Percentiles rank a stretch among this genome's conserved stretches.
Evolutionary conservation across 2,113 vertebrate species (phyloP).

Genomic region (Galemys pyrenaicus): DNA sequence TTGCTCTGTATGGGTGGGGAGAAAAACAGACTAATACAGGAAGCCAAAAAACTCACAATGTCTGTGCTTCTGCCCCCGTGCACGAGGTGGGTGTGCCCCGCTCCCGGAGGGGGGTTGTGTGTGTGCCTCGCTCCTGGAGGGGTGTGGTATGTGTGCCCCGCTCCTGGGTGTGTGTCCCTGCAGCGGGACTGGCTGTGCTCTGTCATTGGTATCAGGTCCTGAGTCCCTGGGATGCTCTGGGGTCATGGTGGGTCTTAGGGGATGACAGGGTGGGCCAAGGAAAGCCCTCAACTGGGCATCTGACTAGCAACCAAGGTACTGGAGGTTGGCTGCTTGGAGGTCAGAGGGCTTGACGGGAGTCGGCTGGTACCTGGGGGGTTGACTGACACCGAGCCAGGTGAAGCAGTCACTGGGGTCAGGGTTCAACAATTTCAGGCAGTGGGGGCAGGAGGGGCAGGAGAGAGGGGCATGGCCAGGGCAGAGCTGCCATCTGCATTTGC

Average conservation of each 20-base stretch:
- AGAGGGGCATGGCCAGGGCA: not conserved
- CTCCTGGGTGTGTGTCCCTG: not conserved
- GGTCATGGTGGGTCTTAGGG: not conserved
- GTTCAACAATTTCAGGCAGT: not conserved
- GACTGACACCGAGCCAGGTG: not conserved
- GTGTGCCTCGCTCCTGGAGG: not conserved
- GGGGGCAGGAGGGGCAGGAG: not conserved
- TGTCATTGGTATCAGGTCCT: accelerated
- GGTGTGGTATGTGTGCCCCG: not conserved
- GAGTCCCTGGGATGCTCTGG: not conserved
- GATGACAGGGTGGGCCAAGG: not conserved
- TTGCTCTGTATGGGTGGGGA: conserved; percentile 94
- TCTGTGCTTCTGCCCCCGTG: conserved; percentile 90
- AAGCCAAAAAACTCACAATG: conserved; percentile 93
- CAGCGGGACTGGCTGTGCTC: accelerated
- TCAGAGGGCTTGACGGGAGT: not conserved
- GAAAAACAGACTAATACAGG: conserved; percentile 91
- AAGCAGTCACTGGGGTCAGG: not conserved
- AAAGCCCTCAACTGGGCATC: not conserved
- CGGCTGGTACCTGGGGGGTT: not conserved
- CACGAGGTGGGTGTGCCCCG: conserved; percentile 86
- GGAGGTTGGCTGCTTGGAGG: not conserved
- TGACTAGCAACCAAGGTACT: not conserved
- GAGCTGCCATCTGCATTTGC: accelerated
- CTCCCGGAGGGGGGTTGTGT: too few relatives aligned